Percentiles rank a stretch among this genome's conserved stretches.
Conservation (phyloP, 2,888 invertebrate species). For the Caenorhabditis doughertyi region DNA sequence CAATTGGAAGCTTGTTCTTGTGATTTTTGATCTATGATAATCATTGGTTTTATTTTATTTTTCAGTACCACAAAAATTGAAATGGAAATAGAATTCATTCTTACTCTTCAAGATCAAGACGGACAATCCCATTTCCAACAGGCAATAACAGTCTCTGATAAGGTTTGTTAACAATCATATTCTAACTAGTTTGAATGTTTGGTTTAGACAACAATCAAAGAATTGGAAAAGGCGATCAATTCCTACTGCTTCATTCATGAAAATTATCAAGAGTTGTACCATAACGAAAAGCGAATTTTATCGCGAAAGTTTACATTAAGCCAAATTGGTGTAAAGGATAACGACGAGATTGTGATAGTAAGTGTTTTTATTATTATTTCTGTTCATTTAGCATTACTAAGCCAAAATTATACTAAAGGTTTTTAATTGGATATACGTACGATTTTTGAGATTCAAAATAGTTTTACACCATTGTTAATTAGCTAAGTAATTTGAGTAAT, state of each 20-base stretch:
- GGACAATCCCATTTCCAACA: too few relatives aligned
- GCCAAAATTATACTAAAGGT: background rate
- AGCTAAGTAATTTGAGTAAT: background rate
- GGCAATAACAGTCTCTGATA: too few relatives aligned
- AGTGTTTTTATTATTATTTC: conserved; percentile 45
- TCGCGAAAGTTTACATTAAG: too few relatives aligned
- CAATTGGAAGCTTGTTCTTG: too few relatives aligned
- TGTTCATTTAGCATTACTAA: conserved; percentile 36
- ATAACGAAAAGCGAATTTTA: conserved; percentile 3
- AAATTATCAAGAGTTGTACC: conserved; percentile 45
- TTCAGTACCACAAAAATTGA: background rate
- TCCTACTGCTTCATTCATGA: conserved; percentile 14
- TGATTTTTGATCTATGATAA: background rate
- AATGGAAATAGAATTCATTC: background rate
- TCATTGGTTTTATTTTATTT: background rate
- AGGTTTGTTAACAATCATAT: conserved; percentile 43
- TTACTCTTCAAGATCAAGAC: background rate
- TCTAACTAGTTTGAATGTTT: conserved; percentile 50
- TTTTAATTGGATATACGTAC: too few relatives aligned
- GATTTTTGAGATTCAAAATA: too few relatives aligned
- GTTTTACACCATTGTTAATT: background rate
- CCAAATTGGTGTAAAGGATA: conserved; percentile 26
- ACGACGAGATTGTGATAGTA: conserved; percentile 40
- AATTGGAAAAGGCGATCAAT: background rate
- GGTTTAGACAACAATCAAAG: conserved; percentile 48